Evolutionary conservation across 2,113 vertebrate species (phyloP), one percentile per base, ranked within the genome.

Genomic region (Oriolus oriolus): DNA sequence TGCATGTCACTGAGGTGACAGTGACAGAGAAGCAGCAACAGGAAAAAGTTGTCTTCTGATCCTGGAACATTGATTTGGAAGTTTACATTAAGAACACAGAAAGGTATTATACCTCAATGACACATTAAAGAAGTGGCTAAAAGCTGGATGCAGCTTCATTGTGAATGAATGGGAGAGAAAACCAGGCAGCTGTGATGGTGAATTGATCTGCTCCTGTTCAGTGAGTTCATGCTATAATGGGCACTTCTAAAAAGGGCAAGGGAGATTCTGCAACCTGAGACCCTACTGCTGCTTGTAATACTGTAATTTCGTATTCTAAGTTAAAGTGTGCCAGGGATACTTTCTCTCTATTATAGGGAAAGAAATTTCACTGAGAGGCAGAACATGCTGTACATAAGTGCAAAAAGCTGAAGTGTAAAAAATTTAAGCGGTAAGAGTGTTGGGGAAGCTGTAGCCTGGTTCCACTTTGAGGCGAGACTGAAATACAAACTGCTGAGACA

Each of bases 401-500:
- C 82, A 82, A 91, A 95, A 84, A 93, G 50, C 83, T 78, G 56
- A 90, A 92, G 91, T 75, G 91, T 84, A 97, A 91, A 95, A 85
- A 65, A 88, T 69, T 80, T 70, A 80, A 95, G 73, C 68, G 52
- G 61, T n/a, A 68, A 70, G 44, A 95, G 39, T 30, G 70, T 60
- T 64, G 66, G n/a, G 27, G 56, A 95, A 91, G 74, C 74, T 91
- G 84, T 33, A 96, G 82, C 87, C 95, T 84, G 85, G 79, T 94
- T 96, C 79, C 68, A 84, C 92, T 96, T 96, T 59, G 79, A 94
- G 92, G 60, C 16, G 7, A 74, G 35, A 92, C 83, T 90, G 86
- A 96, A 96, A 97, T 89, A 96, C n/a, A 84, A 84, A 94, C 56
- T 94, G 96, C 95, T 96, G 92, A 97, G 85, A 86, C 88, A 95